Evolutionary conservation across 1,140 invertebrate species (phyloP).

Genomic region (Mesaphorura yosii): DNA sequence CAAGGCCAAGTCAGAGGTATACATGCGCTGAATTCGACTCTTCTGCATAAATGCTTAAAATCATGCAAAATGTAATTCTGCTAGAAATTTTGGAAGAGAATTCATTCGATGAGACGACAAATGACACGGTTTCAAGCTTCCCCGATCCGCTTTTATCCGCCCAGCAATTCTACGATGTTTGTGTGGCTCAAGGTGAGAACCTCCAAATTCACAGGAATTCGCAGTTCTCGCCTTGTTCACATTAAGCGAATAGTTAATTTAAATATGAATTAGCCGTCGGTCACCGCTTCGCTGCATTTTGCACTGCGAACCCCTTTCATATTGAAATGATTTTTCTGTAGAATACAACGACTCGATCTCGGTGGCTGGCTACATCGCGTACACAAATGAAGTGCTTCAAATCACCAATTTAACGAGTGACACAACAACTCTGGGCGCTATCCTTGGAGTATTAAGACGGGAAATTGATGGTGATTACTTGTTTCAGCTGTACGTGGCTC

Average conservation of each 20-base stretch:
- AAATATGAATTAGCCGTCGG: too few species aligned
- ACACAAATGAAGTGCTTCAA: too few species aligned
- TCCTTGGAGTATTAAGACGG: conserved; percentile 24
- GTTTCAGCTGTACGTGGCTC: conserved; percentile 14
- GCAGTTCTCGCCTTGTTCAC: too few species aligned
- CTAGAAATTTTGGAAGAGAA: conserved; percentile 7
- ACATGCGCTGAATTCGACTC: too few species aligned
- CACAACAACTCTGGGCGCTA: conserved; percentile 2
- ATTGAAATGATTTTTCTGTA: conserved; percentile 1
- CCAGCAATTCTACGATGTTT: conserved; percentile 15
- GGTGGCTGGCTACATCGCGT: not conserved
- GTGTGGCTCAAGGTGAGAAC: conserved; percentile 4
- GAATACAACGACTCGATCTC: conserved; percentile 1
- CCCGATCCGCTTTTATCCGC: conserved; percentile 14
- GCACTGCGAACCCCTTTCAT: not conserved
- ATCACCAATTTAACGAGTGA: not conserved
- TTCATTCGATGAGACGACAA: too few species aligned
- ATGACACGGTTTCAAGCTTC: not conserved
- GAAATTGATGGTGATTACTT: conserved; percentile 21
- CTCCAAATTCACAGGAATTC: too few species aligned
- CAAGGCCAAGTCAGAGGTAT: not conserved
- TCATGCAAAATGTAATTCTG: not conserved
- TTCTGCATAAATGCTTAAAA: too few species aligned
- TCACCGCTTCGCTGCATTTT: too few species aligned
- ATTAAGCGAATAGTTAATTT: not conserved